Base-by-base conservation (phyloP, 1,140 invertebrate genomes). In the Prorops nasuta region DNA sequence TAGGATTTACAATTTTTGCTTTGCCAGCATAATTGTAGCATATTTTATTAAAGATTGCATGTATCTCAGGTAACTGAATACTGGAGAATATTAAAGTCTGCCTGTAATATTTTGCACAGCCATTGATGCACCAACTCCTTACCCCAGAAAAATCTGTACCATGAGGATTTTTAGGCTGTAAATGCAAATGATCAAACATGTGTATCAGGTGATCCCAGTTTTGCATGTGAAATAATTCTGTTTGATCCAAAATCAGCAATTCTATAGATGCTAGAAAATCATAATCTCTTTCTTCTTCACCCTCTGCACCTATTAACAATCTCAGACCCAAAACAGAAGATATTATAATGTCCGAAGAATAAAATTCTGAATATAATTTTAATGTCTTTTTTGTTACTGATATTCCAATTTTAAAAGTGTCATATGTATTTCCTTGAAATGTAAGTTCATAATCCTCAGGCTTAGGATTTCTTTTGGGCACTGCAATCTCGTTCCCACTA, bases 181-280 rank as follows among this genome's bases (percentile, higher is more conserved):
- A 68, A 74, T 99, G 93, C 1, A 99, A 67, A 69, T 96, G 90
- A 57, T 92, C 83, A 19, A 98, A 72, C 0, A 96, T 69, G 65
- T 95, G 88, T 3, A 94, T 58, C 19, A 98, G 66, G 76, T 98
- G 96, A 62, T 98, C 94, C 95, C 96, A 98, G 78, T 98, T 99
- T 77, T 99, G 94, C 88, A 98, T 97, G 1, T 93, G 71, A 66
- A 98, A 91, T 3, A 98, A 74, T 68, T 98, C 94, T 0, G 88
- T 79, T 76, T 98, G 94, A 71, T 99, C 97, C 51, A 98, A 70
- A 17, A 99, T 86, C 4, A 98, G 66, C 2, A 99, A 19, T 80
- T 99, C 97, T 52, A 99, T 89, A 0, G 96, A 98, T 3, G 94
- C 90, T 0, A 99, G 75, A 72, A 98, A 99, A 74, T 99, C 96